A percentile compares a stretch with the other conserved stretches of the same genome.
These are phyloP conservation scores for Lampris incognitus DNA, from an alignment of 2,113 vertebrate species.

Conservation along the genomic window DNA sequence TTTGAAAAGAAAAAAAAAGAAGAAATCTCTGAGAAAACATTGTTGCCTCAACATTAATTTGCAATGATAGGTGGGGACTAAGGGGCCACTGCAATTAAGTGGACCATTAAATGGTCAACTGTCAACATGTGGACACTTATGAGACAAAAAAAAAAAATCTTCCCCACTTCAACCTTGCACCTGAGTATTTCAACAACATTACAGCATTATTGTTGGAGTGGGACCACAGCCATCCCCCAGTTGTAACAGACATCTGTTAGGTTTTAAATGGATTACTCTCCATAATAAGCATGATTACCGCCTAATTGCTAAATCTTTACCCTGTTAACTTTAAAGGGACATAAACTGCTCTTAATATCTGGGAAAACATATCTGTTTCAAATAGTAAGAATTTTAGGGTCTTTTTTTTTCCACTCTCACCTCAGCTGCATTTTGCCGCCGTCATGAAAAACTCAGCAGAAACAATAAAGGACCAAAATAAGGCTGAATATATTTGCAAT, in stretches of 20 bases:
- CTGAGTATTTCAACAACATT: conserved; percentile 82
- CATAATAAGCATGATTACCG: conserved; percentile 85
- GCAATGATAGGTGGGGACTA: conserved; percentile 69
- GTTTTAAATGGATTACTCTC: conserved; percentile 85
- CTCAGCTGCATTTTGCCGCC: conserved; percentile 14
- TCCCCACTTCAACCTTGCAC: conserved; percentile 80
- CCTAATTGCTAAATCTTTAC: conserved; percentile 86
- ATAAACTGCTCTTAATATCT: conserved; percentile 83
- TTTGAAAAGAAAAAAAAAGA: conserved; percentile 32
- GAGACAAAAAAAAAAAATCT: conserved; percentile 60
- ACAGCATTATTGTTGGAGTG: conserved; percentile 74
- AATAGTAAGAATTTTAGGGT: conserved; percentile 54
- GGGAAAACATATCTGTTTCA: conserved; percentile 83
- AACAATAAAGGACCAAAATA: not conserved
- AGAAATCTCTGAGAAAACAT: conserved; percentile 40
- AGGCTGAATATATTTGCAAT: not conserved
- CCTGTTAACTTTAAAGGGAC: conserved; percentile 84
- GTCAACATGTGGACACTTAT: conserved; percentile 83
- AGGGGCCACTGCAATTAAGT: conserved; percentile 80
- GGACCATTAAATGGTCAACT: conserved; percentile 84
- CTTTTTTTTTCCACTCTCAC: conserved; percentile 49
- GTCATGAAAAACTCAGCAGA: conserved; percentile 13
- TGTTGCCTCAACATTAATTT: conserved; percentile 73
- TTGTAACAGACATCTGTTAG: conserved; percentile 84
- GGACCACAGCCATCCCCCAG: conserved; percentile 67